Percentiles rank a stretch among this genome's conserved stretches.
phyloP scores from a whole-genome alignment of 1,140 invertebrate species.

The Drosophila rhopaloa region DNA sequence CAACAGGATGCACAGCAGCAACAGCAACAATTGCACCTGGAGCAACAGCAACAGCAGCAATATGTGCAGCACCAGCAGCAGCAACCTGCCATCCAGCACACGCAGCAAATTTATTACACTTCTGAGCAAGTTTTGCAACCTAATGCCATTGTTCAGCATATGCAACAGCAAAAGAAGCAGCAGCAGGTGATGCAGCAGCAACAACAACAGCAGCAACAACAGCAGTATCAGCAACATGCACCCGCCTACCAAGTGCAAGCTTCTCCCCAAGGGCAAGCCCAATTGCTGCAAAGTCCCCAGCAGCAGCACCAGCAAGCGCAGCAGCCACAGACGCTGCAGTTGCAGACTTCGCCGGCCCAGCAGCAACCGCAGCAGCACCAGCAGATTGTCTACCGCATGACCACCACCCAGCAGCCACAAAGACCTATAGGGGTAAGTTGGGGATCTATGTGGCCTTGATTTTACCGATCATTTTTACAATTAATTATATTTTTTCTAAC shows the following conservation, averaged over 20 bases:
- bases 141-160: constrained; percentile 69
- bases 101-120: constrained; percentile 75
- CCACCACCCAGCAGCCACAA: constrained; percentile 63
- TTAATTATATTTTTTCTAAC: neutral
- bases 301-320: constrained; percentile 65
- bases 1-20: constrained; percentile 54
- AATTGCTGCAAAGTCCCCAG: constrained; percentile 55
- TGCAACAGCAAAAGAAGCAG: constrained; percentile 82
- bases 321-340: constrained; percentile 73
- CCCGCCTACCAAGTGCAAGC: constrained; percentile 72
- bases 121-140: constrained; percentile 73
- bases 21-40: constrained; percentile 61
- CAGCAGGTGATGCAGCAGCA: constrained; percentile 66
- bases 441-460: neutral
- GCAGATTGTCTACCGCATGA: constrained; percentile 79
- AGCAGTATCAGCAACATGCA: constrained; percentile 56
- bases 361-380: constrained; percentile 72
- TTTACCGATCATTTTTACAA: neutral
- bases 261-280: constrained; percentile 58
- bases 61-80: constrained; percentile 70
- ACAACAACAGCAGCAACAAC: constrained; percentile 52
- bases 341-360: constrained; percentile 65
- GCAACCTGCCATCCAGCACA: constrained; percentile 65
- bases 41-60: constrained; percentile 63
- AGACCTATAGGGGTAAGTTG: constrained; percentile 58